Conservation (phyloP, 2,888 invertebrate species). For the Polydrusus cervinus region DNA sequence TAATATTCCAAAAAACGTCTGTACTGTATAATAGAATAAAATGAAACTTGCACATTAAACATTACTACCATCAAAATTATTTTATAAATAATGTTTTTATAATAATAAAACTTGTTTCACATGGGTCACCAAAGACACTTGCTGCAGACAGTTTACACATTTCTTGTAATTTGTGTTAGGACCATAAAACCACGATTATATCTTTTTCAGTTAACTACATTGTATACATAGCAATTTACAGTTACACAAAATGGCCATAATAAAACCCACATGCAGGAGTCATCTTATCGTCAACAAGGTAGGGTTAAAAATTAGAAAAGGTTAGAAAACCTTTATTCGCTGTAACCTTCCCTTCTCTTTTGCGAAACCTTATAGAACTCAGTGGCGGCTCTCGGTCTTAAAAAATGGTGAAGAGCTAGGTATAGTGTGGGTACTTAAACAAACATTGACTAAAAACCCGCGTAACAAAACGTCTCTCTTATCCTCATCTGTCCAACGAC, state of each 20-base stretch:
- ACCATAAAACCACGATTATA: constrained; percentile 28
- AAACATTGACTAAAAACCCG: too few relatives aligned
- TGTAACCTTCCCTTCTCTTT: too few relatives aligned
- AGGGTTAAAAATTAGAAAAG: constrained; percentile 5
- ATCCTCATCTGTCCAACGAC: too few relatives aligned
- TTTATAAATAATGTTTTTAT: constrained; percentile 52
- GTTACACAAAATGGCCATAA: constrained; percentile 18
- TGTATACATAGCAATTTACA: constrained; percentile 15
- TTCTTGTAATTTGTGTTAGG: constrained; percentile 33
- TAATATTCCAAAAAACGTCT: too few relatives aligned
- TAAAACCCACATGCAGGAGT: constrained; percentile 8
- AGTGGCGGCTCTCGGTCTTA: too few relatives aligned
- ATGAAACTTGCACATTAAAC: constrained; percentile 57
- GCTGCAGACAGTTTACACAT: constrained; percentile 5
- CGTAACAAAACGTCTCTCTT: too few relatives aligned
- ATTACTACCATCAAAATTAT: constrained; percentile 59
- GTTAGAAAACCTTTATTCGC: too few relatives aligned
- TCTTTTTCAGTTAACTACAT: constrained; percentile 26
- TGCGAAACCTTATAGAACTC: too few relatives aligned
- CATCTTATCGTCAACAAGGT: background rate
- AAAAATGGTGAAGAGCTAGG: too few relatives aligned
- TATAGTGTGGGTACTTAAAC: too few relatives aligned
- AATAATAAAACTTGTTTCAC: constrained; percentile 26
- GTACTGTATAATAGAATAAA: constrained; percentile 9
- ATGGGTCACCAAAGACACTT: constrained; percentile 22